Percentiles rank a stretch among this genome's conserved stretches.
Evolutionary conservation across 2,113 vertebrate genomes (phyloP).

Genomic region (Sylvicapra grimmia): DNA sequence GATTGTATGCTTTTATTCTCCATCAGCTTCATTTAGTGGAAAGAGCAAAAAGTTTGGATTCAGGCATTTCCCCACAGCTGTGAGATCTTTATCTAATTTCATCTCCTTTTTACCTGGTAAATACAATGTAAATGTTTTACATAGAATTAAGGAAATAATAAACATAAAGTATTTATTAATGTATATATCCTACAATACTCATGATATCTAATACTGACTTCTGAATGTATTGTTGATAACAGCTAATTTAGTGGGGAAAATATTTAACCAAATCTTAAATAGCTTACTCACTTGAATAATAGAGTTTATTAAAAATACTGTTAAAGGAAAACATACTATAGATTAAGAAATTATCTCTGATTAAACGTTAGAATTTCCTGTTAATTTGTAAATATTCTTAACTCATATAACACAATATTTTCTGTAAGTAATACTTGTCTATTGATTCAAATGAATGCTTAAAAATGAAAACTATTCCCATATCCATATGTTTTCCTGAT

Average conservation of each 20-base stretch:
- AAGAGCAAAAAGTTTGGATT: background rate
- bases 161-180: background rate
- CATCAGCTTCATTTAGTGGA: background rate
- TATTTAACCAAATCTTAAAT: background rate
- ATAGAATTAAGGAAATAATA: background rate
- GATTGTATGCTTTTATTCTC: background rate
- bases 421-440: background rate
- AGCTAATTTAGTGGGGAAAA: background rate
- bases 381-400: background rate
- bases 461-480: background rate
- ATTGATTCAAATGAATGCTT: background rate
- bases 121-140: background rate
- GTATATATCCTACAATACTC: background rate
- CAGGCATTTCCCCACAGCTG: background rate
- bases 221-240: background rate
- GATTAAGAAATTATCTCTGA: background rate
- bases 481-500: background rate
- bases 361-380: background rate
- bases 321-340: background rate
- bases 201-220: background rate
- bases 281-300: background rate
- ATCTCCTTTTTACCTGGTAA: background rate
- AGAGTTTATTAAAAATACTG: background rate
- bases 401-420: background rate
- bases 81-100: background rate